Evolutionary conservation across 2,888 invertebrate species (phyloP), one percentile per base, ranked within the genome.

Genomic region (Drosophila stalkeri): DNA sequence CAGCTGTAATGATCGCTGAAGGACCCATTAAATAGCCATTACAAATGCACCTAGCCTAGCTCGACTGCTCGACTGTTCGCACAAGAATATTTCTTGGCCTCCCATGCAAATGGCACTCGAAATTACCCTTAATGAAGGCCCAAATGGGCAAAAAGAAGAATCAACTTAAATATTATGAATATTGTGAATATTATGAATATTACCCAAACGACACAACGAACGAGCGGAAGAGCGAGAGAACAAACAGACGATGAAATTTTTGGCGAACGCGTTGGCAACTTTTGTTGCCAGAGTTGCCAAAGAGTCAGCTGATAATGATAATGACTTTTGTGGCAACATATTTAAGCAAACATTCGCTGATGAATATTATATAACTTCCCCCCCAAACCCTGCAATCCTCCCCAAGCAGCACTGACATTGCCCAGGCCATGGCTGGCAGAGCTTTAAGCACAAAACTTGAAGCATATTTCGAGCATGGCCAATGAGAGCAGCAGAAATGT

Each of bases 71-170:
- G n/a, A n/a, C n/a, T n/a, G n/a, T n/a, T n/a, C 41, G 52, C 27
- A 27, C 16, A 49, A 63, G 46, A 56, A 82, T 68, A 70, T 72
- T 68, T 79, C 59, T 81, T 66, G 41, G 54, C 18, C 54, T 44
- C 54, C 62, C 66, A 74, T 81, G 82, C 85, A 89, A 85, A 85
- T 75, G 86, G 73, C 83, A 69, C 41, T 52, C 60, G 41, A 80
- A 89, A 85, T 85, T 75, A 65, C 77, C 68, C 65, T 81, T 86
- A 87, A 85, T 89, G 88, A 87, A 77, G 64, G 67, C 72, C 60
- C 52, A 77, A 82, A 72, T 72, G 68, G 67, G 61, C 54, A 35
- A 60, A 60, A 11, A 11, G 59, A 8, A 35, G 20, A 20, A 14
- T 35, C 3, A 71, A 59, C 56, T 60, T 64, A 62, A 79, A 68